Evolutionary conservation across 1,140 invertebrate species (phyloP), one percentile per base, ranked within the genome.

Genomic region (Plectrocnemia conspersa): DNA sequence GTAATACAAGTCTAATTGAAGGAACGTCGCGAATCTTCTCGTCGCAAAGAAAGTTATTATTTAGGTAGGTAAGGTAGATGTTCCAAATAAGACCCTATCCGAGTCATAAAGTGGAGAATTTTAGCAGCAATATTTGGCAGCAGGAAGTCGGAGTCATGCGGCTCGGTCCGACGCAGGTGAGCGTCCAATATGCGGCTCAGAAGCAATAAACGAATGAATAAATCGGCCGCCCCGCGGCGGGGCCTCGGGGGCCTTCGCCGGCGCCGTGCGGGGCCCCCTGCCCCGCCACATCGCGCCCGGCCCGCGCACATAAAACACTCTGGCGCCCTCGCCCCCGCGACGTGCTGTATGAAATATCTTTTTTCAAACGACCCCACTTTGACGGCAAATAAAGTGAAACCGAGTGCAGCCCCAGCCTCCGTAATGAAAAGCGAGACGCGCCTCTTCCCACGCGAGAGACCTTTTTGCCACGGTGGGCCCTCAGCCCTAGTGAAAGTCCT

Each of bases 291-390:
- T n/a, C 22, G 22, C 23, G 13, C 18, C 23, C 13, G 27, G 11
- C 22, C 6, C 22, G 11, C 27, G 13, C 19, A 35, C 47, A 50
- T 38, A 38, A 38, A 38, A 38, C 33, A 38, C 47, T 21, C 46
- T 23, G 13, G 15, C 29, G 2, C 23, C 25, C 2, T 23, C 24
- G 22, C 16, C 16, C 23, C 24, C 13, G 15, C 32, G 13, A 19
- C 27, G 3, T 5, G 5, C 5, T 3, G 9, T 59, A 59, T 59
- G 58, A 59, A 59, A 59, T 59, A 59, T 59, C 53, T 59, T 59
- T 59, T 59, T 59, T 50, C 58, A 53, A 59, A 59, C 58, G 48
- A 59, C 58, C 58, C 58, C 53, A 56, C 53, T 59, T 52, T 48
- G 58, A 45, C 40, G 52, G 46, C 52, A 27, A 54, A 48, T 47